phyloP scores from a whole-genome alignment of 2,797 vertebrate genomes.

The Crenuchus spilurus region DNA sequence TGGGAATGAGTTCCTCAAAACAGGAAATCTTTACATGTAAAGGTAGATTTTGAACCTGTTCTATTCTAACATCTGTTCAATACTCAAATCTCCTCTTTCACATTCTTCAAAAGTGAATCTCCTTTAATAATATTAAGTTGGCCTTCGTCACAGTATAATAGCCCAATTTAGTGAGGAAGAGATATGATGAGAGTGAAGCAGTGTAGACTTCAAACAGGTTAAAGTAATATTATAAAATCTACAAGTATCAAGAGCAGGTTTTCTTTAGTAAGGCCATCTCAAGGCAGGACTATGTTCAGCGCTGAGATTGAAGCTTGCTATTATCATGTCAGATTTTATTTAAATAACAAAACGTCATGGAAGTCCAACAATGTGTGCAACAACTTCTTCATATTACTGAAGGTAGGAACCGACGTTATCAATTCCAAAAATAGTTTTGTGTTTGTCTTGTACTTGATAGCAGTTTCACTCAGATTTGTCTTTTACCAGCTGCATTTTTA shows the following conservation, averaged over 20 bases:
- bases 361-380: not conserved
- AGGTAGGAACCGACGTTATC: too few relatives aligned
- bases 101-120: not conserved
- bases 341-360: not conserved
- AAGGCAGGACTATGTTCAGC: not conserved
- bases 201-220: not conserved
- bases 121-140: not conserved
- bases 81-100: not conserved
- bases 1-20: not conserved
- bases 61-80: not conserved
- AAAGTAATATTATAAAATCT: not conserved
- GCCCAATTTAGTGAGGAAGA: not conserved
- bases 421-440: too few relatives aligned
- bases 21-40: not conserved
- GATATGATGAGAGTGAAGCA: not conserved
- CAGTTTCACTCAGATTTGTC: too few relatives aligned
- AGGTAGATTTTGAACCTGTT: not conserved
- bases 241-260: not conserved
- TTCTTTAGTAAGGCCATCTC: not conserved
- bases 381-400: not conserved
- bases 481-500: too few relatives aligned
- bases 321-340: not conserved
- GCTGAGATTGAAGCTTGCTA: not conserved
- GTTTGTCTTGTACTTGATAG: too few relatives aligned
- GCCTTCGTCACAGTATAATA: conserved; percentile 4